Conservation (phyloP, 1,140 invertebrate genomes). For the Eufriesea mexicana region DNA sequence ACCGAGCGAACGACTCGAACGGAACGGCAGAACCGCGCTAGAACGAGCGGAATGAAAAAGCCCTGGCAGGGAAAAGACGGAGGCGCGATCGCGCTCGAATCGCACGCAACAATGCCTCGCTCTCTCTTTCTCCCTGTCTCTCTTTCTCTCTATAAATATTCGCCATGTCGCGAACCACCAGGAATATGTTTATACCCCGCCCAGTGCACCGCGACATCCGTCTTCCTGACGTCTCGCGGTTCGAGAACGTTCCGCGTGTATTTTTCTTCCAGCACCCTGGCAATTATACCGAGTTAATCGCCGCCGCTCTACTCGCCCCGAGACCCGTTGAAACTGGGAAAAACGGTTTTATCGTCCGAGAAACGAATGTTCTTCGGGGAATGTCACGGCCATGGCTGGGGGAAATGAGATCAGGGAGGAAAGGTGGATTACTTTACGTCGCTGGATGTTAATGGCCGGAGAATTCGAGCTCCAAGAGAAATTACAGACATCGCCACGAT, state of each 20-base stretch:
- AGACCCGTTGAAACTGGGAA: neutral
- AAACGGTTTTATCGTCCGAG: constrained; percentile 18
- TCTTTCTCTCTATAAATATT: constrained; percentile 52
- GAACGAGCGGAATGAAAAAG: constrained; percentile 28
- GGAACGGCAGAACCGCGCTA: constrained; percentile 16
- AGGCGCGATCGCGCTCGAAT: neutral
- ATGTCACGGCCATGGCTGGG: neutral
- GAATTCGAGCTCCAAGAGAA: neutral
- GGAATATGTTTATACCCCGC: constrained; percentile 26
- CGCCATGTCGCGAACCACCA: constrained; percentile 39
- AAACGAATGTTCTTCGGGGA: neutral
- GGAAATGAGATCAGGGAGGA: neutral
- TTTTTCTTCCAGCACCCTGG: constrained; percentile 10
- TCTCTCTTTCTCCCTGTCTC: neutral
- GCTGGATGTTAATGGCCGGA: neutral
- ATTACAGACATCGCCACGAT: no score
- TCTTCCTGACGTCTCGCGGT: constrained; percentile 34
- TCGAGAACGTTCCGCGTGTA: neutral
- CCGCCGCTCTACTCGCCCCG: neutral
- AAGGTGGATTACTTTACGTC: neutral
- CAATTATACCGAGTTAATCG: constrained; percentile 41
- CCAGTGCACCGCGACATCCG: neutral
- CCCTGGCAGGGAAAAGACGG: constrained; percentile 31
- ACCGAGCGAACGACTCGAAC: constrained; percentile 44
- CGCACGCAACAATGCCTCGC: constrained; percentile 38